Percentiles rank a stretch among this genome's conserved stretches.
These are phyloP conservation scores for Onthophagus sagittarius DNA, from an alignment of 2,888 invertebrate species.

Conservation along the genomic window DNA sequence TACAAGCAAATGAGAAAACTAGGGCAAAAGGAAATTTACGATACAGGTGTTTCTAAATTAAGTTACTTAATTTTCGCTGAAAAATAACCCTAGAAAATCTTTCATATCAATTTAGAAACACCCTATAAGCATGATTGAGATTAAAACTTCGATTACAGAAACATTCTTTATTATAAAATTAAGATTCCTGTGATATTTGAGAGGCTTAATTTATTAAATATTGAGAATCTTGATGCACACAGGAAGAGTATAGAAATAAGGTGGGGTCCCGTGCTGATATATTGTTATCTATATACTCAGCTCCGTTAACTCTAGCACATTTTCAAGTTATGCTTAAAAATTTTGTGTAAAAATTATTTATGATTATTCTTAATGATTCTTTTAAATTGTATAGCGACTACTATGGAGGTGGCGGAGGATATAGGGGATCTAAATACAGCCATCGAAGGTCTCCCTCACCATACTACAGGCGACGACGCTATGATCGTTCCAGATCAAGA, in stretches of 20 bases:
- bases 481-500: slow-evolving; percentile 71
- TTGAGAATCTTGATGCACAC: not conserved
- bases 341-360: no score
- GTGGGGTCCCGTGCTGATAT: slow-evolving; percentile 12
- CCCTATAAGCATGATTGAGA: no score
- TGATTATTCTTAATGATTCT: not conserved
- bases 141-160: no score
- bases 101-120: no score
- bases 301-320: slow-evolving; percentile 8
- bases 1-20: no score
- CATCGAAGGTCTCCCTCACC: slow-evolving; percentile 70
- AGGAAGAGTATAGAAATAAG: slow-evolving; percentile 6
- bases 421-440: slow-evolving; percentile 55
- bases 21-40: no score
- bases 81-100: no score
- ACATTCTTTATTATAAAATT: not conserved
- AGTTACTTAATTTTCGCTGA: no score
- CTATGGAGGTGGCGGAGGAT: slow-evolving; percentile 50
- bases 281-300: slow-evolving; percentile 1
- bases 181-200: slow-evolving; percentile 2
- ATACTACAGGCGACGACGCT: slow-evolving; percentile 64
- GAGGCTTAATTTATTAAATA: slow-evolving; percentile 5
- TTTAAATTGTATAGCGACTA: slow-evolving; percentile 45
- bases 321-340: no score
- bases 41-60: no score